Percentiles rank a stretch among this genome's conserved stretches.
These are phyloP conservation scores for Halcyon smyrnensis DNA, from an alignment of 2,797 vertebrate genomes.

Conservation along the genomic window DNA sequence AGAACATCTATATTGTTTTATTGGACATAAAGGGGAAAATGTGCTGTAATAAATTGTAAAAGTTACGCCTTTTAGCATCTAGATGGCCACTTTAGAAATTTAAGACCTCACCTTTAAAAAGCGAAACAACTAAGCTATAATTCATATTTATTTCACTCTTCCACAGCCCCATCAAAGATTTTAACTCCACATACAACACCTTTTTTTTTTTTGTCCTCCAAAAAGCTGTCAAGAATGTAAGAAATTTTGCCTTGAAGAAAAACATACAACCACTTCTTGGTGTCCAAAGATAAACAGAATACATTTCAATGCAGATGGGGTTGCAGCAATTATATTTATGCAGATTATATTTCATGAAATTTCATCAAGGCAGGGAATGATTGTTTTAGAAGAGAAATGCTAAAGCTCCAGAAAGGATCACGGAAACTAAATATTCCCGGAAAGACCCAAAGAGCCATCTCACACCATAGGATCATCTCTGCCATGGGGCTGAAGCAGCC, in stretches of 20 bases:
- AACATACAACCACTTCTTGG: neutral
- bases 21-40: conserved; percentile 25
- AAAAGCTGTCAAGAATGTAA: neutral
- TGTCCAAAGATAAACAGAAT: neutral
- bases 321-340: neutral
- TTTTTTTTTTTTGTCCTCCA: neutral
- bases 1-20: conserved; percentile 11
- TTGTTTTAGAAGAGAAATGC: neutral
- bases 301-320: neutral
- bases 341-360: neutral
- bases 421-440: neutral
- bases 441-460: neutral
- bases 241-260: conserved; percentile 10
- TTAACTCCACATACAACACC: neutral
- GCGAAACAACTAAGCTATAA: neutral
- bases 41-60: conserved; percentile 5
- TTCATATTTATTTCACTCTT: neutral
- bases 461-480: neutral
- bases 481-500: neutral
- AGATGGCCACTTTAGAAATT: conserved; percentile 16
- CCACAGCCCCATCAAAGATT: neutral
- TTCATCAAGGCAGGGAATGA: neutral
- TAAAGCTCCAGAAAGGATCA: neutral
- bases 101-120: conserved; percentile 5
- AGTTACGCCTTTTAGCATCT: neutral